These are phyloP conservation scores for Peromyscus melanophrys DNA, from an alignment of 2,797 vertebrate genomes.

Conservation along the genomic window DNA sequence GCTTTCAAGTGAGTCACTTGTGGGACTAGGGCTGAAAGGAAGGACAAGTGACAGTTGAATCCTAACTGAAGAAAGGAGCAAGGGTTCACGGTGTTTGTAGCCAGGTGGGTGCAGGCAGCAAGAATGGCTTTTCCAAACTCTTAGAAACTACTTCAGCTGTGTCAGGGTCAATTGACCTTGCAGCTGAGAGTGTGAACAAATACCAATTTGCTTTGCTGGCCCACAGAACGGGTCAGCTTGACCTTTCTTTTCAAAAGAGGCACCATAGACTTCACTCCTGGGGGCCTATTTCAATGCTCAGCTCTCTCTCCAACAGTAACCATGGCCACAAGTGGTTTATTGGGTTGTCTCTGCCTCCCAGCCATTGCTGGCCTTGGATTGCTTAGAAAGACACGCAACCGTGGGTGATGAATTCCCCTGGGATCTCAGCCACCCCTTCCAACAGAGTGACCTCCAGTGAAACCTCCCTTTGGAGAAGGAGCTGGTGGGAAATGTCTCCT, in stretches of 20 bases:
- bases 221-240: slow-evolving; percentile 69
- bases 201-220: slow-evolving; percentile 42
- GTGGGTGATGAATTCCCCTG: rapidly evolving
- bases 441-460: background rate
- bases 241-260: slow-evolving; percentile 67
- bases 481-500: background rate
- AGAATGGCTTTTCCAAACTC: background rate
- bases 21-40: background rate
- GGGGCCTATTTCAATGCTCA: slow-evolving; percentile 52
- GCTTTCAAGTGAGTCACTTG: background rate
- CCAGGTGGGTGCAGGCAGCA: background rate
- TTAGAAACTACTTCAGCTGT: slow-evolving; percentile 2
- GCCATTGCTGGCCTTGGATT: background rate
- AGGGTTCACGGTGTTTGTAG: background rate
- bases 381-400: background rate
- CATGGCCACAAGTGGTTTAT: slow-evolving; percentile 50
- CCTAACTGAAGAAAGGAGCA: background rate
- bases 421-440: no score
- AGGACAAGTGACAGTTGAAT: background rate
- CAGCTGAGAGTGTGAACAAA: background rate
- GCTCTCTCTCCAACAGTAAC: slow-evolving; percentile 42
- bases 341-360: slow-evolving; percentile 1
- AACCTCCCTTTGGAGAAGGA: background rate
- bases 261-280: background rate
- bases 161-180: background rate